phyloP scores from a whole-genome alignment of 1,140 invertebrate species.

The Agrypnia vestita region DNA sequence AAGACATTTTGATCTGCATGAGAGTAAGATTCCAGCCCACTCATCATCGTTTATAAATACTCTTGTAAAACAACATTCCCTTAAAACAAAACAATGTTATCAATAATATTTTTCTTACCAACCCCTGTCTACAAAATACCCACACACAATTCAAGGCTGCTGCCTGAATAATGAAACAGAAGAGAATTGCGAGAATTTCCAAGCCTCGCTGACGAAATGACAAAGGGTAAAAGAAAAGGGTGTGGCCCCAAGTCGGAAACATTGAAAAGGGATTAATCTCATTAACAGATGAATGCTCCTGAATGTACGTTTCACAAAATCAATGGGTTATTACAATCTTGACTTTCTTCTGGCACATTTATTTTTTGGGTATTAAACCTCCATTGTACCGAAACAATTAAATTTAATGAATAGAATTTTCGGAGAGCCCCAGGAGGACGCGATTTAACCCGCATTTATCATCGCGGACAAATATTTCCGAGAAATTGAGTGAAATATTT shows the following conservation, averaged over 20 bases:
- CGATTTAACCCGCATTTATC: background rate
- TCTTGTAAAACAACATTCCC: too few species aligned
- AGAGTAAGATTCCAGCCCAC: too few species aligned
- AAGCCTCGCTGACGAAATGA: background rate
- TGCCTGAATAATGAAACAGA: conserved; percentile 11
- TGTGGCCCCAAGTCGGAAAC: conserved; percentile 3
- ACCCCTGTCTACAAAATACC: background rate
- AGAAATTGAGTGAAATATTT: too few species aligned
- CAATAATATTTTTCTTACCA: background rate
- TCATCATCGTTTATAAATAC: too few species aligned
- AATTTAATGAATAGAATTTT: conserved; percentile 10
- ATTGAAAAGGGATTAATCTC: conserved; percentile 24
- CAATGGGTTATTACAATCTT: conserved; percentile 21
- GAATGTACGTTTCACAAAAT: conserved; percentile 8
- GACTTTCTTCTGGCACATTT: conserved; percentile 12
- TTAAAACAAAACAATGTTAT: too few species aligned
- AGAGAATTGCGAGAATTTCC: background rate
- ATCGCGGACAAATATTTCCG: background rate
- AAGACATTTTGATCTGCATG: too few species aligned
- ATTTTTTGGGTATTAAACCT: conserved; percentile 14
- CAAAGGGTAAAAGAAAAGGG: conserved; percentile 6
- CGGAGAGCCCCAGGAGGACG: background rate
- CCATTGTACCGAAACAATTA: conserved; percentile 11
- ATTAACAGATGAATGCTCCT: conserved; percentile 25
- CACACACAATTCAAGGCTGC: conserved; percentile 2